Evolutionary conservation across 2,113 vertebrate species (phyloP).

Genomic region (Burhinus bistriatus): DNA sequence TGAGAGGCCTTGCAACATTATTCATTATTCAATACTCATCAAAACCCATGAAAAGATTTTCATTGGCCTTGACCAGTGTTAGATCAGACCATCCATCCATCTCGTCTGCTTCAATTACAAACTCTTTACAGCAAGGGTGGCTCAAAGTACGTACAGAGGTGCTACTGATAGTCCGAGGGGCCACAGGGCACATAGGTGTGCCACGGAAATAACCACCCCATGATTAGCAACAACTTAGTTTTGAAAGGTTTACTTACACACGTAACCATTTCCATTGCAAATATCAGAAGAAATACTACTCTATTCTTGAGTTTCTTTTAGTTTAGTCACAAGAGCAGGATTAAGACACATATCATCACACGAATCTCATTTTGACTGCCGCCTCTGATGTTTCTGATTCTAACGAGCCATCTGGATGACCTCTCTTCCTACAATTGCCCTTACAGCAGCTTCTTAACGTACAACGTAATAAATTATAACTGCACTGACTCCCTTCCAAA

Average conservation of each 20-base stretch:
- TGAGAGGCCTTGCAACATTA: background rate
- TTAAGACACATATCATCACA: background rate
- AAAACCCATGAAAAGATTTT: background rate
- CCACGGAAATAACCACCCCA: background rate
- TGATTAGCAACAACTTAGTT: background rate
- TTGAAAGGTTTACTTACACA: background rate
- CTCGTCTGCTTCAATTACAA: background rate
- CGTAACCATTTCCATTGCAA: background rate
- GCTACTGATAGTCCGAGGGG: background rate
- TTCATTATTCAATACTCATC: background rate
- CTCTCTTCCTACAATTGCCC: background rate
- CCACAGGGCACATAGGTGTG: background rate
- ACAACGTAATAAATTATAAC: background rate
- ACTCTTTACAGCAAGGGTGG: background rate
- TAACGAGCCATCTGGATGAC: background rate
- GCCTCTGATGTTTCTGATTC: background rate
- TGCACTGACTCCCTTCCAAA: background rate
- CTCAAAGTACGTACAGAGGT: background rate
- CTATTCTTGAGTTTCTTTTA: background rate
- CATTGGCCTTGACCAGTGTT: background rate
- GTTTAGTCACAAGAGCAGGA: background rate
- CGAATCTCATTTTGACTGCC: background rate
- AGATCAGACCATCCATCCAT: background rate
- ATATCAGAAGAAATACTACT: background rate
- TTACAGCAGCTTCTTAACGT: background rate